Evolutionary conservation across 2,888 invertebrate genomes (phyloP), one percentile per base, ranked within the genome.

Genomic region (Ariolimax columbianus): DNA sequence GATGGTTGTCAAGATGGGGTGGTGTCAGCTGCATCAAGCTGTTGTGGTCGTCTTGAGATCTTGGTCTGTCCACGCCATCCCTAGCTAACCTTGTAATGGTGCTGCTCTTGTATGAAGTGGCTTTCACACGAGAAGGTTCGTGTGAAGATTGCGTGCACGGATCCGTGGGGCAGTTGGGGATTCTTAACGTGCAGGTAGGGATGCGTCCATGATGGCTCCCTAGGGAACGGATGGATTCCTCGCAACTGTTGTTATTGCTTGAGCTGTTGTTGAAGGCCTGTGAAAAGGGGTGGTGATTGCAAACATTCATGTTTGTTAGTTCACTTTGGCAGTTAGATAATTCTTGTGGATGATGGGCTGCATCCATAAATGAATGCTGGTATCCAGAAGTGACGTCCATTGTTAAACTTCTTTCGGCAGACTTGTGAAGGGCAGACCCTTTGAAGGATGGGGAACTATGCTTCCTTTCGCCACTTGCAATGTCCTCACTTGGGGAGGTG

Each of bases 11-110:
- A 84, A 93, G 94, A 1, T 95, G 97, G 89, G 97, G 97, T 51
- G 98, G 98, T n/a, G 98, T 97, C 0, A 97, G 98, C 94, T 98
- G 98, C 90, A 98, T 95, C 2, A 98, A 97, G 59, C 97, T 97
- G 4, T 98, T 97, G 89, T 98, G 95, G 93, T 98, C 97, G 97
- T 47, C 97, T 97, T 47, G 98, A 1, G 97, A 96, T 94, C 97
- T 97, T 92, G 98, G 96, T 93, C 98, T 95, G 93, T 98, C 97
- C 88, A 98, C 97, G 95, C 98, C 98, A 94, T 98, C 98, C 51
- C 98, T 97, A 0, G 98, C 98, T 19, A 98, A 95, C 0, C 98
- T 98, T 94, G 97, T 97, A 23, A 90, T 88, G 47, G 87, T 86
- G n/a, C 68, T 47, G 66, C 51, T 81, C 68, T 43, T 72, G 30